Conservation (phyloP, 2,113 vertebrate species). For the Rissa tridactyla region DNA sequence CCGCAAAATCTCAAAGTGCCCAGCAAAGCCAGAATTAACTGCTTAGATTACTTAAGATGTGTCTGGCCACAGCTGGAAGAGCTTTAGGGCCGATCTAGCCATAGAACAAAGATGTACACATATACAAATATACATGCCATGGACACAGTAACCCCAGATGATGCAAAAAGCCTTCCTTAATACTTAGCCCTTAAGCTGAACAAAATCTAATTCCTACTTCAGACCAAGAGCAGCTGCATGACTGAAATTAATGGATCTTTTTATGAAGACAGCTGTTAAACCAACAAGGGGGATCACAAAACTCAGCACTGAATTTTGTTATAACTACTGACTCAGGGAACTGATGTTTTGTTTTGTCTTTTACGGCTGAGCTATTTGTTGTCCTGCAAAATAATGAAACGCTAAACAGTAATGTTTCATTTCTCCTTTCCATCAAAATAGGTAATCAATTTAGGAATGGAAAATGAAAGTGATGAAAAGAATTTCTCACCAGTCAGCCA, state of each 20-base stretch:
- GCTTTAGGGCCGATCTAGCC: not conserved
- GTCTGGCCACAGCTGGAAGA: not conserved
- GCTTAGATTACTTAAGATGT: not conserved
- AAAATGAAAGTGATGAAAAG: not conserved
- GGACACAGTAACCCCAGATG: not conserved
- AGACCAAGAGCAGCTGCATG: constrained; percentile 2
- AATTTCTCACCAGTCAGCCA: not conserved
- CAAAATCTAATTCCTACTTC: constrained; percentile 14
- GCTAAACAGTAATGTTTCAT: not conserved
- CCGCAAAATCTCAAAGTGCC: not conserved
- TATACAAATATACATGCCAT: not conserved
- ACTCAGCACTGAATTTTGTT: not conserved
- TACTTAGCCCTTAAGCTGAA: not conserved
- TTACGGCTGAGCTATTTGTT: not conserved
- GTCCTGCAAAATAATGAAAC: not conserved
- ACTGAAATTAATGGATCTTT: not conserved
- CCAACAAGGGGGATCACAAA: not conserved
- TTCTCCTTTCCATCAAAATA: not conserved
- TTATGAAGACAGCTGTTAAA: not conserved
- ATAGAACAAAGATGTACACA: not conserved
- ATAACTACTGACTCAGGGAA: not conserved
- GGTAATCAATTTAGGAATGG: not conserved
- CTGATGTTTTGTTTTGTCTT: not conserved
- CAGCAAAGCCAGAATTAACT: not conserved
- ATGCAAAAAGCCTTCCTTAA: not conserved